Base-by-base conservation (phyloP, 2,113 vertebrate genomes). In the Mesoclemmys tuberculata region DNA sequence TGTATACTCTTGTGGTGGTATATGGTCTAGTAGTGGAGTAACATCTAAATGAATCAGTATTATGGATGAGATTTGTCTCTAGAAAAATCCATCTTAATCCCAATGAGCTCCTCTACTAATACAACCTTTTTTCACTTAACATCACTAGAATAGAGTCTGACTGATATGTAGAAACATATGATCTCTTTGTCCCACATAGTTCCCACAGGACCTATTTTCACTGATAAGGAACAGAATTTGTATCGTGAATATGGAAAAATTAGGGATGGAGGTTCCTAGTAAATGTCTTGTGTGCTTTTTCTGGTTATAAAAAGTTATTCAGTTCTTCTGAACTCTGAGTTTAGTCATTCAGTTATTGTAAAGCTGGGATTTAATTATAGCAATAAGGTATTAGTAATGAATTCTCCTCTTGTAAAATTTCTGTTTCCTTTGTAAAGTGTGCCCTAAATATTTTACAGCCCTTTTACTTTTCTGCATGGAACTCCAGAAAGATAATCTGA, bases 361-460 rank as follows among this genome's bases (percentile, higher is more conserved):
- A 91, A 88, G 54, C 87, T 85, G 22, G 84, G 26, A 48, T 82
- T 56, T 82, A 82, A 82, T 52, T 35, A 54, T 9, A 82, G 8
- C 52, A 56, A 82, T 44, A 56, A 29, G 80, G 52, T 55, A 55
- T 77, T 22, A 51, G 29, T 64, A 89, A 91, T 22, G 31, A 35
- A 93, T 48, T 93, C 48, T 82, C 88, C 82, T 64, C 38, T 90
- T 91, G 10, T 26, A 82, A 31, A n/a, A 13, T 13, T 58, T 61
- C 80, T 88, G 81, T 77, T 93, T 52, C 64, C 14, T 88, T 93
- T 90, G 78, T 84, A 46, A 94, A 96, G 89, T 35, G n/a, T 82
- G 88, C 92, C 68, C 87, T 87, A 90, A 90, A 52, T 82, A 52
- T 93, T 80, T 88, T 68, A 90, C 31, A 89, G 56, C 61, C 41